Conservation (phyloP, 2,888 invertebrate species). For the Osedax frankpressi region DNA sequence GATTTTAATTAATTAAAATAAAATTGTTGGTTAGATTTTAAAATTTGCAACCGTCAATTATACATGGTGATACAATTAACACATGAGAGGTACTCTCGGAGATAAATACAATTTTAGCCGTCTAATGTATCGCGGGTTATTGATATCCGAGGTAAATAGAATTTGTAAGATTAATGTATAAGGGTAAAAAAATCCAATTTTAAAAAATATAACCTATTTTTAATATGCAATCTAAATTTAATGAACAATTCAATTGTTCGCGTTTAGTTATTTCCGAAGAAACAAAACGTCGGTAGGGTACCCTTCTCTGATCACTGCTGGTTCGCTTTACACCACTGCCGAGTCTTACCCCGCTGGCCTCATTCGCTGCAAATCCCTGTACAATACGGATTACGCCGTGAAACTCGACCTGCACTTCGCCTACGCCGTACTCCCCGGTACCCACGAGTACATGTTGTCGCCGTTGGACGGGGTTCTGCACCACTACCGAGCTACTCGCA, state of each 20-base stretch:
- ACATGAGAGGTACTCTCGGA: no score
- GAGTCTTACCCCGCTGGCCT: conserved; percentile 24
- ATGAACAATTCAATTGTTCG: not conserved
- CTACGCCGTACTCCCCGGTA: conserved; percentile 17
- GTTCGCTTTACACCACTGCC: conserved; percentile 22
- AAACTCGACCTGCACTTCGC: conserved; percentile 25
- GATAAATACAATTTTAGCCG: no score
- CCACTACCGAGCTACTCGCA: conserved; percentile 23
- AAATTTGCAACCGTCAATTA: no score
- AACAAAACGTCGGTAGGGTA: conserved; percentile 10
- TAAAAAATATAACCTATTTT: no score
- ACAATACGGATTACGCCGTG: conserved; percentile 17
- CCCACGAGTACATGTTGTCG: conserved; percentile 21
- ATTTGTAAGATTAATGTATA: no score
- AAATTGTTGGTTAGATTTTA: no score
- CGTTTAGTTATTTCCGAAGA: conserved; percentile 21
- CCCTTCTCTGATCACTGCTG: conserved; percentile 22
- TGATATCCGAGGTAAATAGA: no score
- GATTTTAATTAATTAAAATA: no score
- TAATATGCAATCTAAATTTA: no score
- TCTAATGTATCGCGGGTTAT: no score
- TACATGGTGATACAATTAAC: no score
- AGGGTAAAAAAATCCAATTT: no score
- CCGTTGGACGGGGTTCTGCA: conserved; percentile 24
- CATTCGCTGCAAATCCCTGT: conserved; percentile 27